These are phyloP conservation scores for Lagocephalus sceleratus DNA, from an alignment of 2,797 vertebrate genomes.

Conservation along the genomic window DNA sequence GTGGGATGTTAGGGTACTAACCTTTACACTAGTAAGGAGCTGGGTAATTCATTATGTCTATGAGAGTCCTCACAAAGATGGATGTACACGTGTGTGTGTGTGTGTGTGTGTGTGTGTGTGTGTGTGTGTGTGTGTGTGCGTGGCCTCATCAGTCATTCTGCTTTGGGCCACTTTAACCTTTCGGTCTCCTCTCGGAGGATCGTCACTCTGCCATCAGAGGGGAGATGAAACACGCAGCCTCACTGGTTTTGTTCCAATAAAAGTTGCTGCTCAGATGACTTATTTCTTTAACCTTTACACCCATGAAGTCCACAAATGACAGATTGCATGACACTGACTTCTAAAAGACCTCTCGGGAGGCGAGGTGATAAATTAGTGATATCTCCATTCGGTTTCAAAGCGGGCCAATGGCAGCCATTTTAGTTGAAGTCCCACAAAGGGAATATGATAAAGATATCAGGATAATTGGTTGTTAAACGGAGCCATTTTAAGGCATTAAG, in stretches of 20 bases:
- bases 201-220: slow-evolving; percentile 47
- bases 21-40: too few relatives aligned
- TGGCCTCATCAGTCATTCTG: slow-evolving; percentile 52
- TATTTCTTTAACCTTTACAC: slow-evolving; percentile 58
- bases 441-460: background rate
- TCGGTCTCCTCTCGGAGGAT: slow-evolving; percentile 60
- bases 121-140: slow-evolving; percentile 10
- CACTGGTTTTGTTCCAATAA: slow-evolving; percentile 51
- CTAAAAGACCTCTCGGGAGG: slow-evolving; percentile 23
- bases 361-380: slow-evolving; percentile 29
- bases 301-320: slow-evolving; percentile 39
- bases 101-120: background rate
- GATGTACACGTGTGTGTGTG: background rate
- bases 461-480: too few relatives aligned
- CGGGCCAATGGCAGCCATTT: slow-evolving; percentile 15
- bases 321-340: slow-evolving; percentile 26
- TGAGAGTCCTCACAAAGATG: too few relatives aligned
- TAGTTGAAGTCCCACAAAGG: background rate
- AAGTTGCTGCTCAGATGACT: slow-evolving; percentile 46
- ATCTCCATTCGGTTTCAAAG: slow-evolving; percentile 30
- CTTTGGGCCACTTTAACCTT: slow-evolving; percentile 64
- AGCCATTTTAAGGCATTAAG: too few relatives aligned
- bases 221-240: slow-evolving; percentile 61
- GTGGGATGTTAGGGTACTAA: too few relatives aligned
- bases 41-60: too few relatives aligned